A percentile compares a stretch with the other conserved stretches of the same genome.
phyloP scores from a whole-genome alignment of 30 jellyfish, hydroid and myxozoan genomes.

The Clytia hemisphaerica region DNA sequence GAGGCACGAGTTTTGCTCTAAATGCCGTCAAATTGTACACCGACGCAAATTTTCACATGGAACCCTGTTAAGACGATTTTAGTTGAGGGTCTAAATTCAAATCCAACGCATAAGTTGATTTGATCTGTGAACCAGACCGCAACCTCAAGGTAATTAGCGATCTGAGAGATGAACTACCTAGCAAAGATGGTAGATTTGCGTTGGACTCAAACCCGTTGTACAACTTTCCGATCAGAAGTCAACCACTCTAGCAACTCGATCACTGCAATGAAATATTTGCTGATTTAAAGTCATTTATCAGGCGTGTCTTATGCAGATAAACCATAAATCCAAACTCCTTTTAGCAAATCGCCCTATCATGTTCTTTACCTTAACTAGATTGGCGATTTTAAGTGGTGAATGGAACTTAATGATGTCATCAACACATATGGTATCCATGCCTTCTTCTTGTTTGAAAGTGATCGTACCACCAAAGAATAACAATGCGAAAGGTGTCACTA shows the following conservation, averaged over 20 bases:
- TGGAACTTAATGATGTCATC: conserved; percentile 71
- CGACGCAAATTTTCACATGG: too few species aligned
- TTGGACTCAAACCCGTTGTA: too few species aligned
- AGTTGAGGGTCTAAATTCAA: too few species aligned
- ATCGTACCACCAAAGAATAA: conserved; percentile 71
- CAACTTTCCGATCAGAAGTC: background rate
- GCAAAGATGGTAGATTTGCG: too few species aligned
- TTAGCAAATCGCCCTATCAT: background rate
- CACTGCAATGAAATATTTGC: background rate
- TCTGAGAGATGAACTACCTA: too few species aligned
- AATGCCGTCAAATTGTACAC: too few species aligned
- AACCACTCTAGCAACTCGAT: background rate
- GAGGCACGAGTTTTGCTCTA: too few species aligned
- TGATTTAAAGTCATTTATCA: background rate
- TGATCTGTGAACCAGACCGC: too few species aligned
- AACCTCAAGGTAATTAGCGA: too few species aligned
- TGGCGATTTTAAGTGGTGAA: conserved; percentile 55
- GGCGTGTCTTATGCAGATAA: background rate
- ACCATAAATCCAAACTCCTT: background rate
- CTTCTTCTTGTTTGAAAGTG: conserved; percentile 53
- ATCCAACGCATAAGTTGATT: too few species aligned
- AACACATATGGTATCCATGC: conserved; percentile 47
- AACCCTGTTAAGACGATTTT: too few species aligned
- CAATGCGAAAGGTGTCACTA: conserved; percentile 72
- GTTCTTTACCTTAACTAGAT: conserved; percentile 53